Conservation (phyloP, 2,113 vertebrate species). For the Ageneiosus marmoratus region DNA sequence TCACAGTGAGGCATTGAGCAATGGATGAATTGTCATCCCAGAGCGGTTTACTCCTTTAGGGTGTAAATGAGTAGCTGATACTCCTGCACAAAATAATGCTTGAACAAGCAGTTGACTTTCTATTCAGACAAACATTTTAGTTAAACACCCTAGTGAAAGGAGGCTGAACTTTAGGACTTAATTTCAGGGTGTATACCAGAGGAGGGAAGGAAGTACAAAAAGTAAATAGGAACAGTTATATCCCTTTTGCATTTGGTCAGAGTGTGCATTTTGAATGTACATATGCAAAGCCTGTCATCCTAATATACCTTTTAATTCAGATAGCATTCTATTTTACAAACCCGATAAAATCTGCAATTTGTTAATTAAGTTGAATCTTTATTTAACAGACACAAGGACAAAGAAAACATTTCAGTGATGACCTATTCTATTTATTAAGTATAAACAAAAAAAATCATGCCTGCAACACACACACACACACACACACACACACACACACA, state of each 20-base stretch:
- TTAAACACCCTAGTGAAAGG: slow-evolving; percentile 2
- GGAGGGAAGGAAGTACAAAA: slow-evolving; percentile 23
- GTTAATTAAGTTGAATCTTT: too few relatives aligned
- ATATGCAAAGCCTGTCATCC: neutral
- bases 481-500: too few relatives aligned
- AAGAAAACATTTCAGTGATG: too few relatives aligned
- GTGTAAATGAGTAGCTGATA: neutral
- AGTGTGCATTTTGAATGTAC: neutral
- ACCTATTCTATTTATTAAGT: too few relatives aligned
- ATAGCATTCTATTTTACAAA: neutral
- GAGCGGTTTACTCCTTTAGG: slow-evolving; percentile 10
- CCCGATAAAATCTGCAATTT: too few relatives aligned
- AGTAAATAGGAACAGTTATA: slow-evolving; percentile 27
- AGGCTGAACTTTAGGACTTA: neutral
- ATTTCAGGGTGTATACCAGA: slow-evolving; percentile 24
- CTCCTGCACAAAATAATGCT: slow-evolving; percentile 8
- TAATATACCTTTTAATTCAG: neutral
- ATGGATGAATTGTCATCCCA: slow-evolving; percentile 1
- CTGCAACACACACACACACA: neutral
- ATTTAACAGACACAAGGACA: too few relatives aligned
- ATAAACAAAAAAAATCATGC: too few relatives aligned
- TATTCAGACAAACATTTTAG: neutral
- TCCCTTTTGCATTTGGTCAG: neutral
- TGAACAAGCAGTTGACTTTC: neutral
- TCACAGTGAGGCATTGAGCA: neutral